Base-by-base conservation (phyloP, 2,888 invertebrate species). In the Notocelia uddmanniana region DNA sequence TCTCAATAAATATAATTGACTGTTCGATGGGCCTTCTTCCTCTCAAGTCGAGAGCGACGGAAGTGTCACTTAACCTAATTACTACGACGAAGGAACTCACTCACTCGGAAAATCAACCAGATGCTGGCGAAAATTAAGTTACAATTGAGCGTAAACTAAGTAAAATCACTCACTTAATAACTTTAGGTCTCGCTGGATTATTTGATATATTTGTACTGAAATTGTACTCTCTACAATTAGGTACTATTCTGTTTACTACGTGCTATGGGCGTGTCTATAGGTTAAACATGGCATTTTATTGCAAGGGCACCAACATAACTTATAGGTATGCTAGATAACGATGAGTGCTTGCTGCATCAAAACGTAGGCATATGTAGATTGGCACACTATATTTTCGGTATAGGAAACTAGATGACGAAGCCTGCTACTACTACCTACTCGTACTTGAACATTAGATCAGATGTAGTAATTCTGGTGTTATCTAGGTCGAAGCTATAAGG, bases 51-150 rank as follows among this genome's bases (percentile, higher is more conserved):
- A 69, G 74, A 66, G 77, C n/a, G 45, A n/a, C 84, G 87, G 88
- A 87, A 82, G 81, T 81, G 76, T 79, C 88, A 89, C 83, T 89
- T 89, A 89, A 86, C 87, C 86, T 82, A 84, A 88, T 90, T 89
- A 84, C 79, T 75, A 73, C 67, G 76, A 83, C 80, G 77, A 76
- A 76, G 79, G 75, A 76, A 74, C 60, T 63, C 69, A 74, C 77
- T 80, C 74, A 74, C 74, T 74, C 74, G 75, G 77, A 76, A 82
- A 79, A 78, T 55, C 71, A 69, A 60, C 59, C 57, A 70, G 48
- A 45, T 74, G 67, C 69, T 68, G 62, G 55, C 48, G 62, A 50
- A 72, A 72, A 72, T 68, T 60, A 34, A 60, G 18, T 72, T 67
- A n/a, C 15, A 10, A 34, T 50, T 34, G 52, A 37, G 37, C 19